phyloP scores from a whole-genome alignment of 1,140 invertebrate genomes.

The Matsumurasca onukii region DNA sequence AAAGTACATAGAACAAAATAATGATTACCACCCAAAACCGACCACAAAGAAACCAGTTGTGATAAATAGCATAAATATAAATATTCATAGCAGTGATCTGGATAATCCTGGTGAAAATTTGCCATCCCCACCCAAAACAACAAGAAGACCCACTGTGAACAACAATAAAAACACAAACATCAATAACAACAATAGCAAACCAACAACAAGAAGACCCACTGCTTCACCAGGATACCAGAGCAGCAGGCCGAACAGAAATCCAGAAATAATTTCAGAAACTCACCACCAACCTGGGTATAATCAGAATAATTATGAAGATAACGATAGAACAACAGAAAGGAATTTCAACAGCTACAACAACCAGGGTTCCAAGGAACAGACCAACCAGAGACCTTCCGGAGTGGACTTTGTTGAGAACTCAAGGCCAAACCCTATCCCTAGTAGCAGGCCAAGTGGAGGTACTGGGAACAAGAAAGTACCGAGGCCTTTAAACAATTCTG shows the following conservation, averaged over 20 bases:
- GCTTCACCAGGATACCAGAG: background rate
- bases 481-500: background rate
- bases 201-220: slow-evolving; percentile 7
- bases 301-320: slow-evolving; percentile 10
- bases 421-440: background rate
- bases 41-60: slow-evolving; percentile 27
- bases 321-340: slow-evolving; percentile 14
- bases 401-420: background rate
- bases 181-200: slow-evolving; percentile 14
- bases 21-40: background rate
- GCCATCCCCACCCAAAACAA: background rate
- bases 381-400: background rate
- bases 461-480: background rate
- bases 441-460: background rate
- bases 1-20: background rate
- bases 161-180: slow-evolving; percentile 13
- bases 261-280: slow-evolving; percentile 10
- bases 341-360: background rate
- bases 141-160: slow-evolving; percentile 11
- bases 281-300: slow-evolving; percentile 4
- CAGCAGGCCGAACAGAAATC: slow-evolving; percentile 18
- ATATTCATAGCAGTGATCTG: background rate
- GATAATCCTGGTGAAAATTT: slow-evolving; percentile 7
- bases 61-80: slow-evolving; percentile 9
- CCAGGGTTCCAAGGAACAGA: no score